Conservation (phyloP, 2,797 vertebrate genomes). For the Oreochromis mossambicus region DNA sequence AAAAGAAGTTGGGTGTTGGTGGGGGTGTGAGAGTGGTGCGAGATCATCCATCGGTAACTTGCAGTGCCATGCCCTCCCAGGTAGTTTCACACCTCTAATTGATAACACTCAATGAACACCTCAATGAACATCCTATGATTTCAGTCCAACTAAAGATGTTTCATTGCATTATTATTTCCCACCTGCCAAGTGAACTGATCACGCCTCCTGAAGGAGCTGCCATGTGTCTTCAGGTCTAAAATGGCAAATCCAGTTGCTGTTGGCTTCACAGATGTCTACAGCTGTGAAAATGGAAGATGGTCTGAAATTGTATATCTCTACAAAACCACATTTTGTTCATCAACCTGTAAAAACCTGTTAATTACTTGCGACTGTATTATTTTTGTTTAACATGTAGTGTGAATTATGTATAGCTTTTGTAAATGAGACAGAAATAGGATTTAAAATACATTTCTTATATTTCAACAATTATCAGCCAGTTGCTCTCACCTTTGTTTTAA, state of each 20-base stretch:
- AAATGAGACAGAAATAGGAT: background rate
- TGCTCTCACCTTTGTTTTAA: background rate
- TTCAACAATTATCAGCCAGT: background rate
- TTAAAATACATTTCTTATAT: background rate
- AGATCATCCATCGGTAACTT: background rate
- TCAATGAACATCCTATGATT: background rate
- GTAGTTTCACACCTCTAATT: background rate
- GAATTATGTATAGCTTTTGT: background rate
- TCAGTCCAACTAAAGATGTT: background rate
- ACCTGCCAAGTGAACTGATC: background rate
- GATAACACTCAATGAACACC: background rate
- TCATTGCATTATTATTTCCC: background rate
- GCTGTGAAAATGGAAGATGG: background rate
- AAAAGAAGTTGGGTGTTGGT: background rate
- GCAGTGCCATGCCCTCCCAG: background rate
- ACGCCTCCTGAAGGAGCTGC: background rate
- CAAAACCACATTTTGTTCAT: background rate
- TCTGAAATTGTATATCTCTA: background rate
- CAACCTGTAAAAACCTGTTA: background rate
- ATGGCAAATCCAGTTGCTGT: background rate
- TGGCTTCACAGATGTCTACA: background rate
- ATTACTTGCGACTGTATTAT: background rate
- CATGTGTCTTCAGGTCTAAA: background rate
- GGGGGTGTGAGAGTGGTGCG: background rate
- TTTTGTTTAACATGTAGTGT: background rate